These are phyloP conservation scores for Cisticola juncidis DNA, from an alignment of 2,113 vertebrate genomes.

Conservation along the genomic window DNA sequence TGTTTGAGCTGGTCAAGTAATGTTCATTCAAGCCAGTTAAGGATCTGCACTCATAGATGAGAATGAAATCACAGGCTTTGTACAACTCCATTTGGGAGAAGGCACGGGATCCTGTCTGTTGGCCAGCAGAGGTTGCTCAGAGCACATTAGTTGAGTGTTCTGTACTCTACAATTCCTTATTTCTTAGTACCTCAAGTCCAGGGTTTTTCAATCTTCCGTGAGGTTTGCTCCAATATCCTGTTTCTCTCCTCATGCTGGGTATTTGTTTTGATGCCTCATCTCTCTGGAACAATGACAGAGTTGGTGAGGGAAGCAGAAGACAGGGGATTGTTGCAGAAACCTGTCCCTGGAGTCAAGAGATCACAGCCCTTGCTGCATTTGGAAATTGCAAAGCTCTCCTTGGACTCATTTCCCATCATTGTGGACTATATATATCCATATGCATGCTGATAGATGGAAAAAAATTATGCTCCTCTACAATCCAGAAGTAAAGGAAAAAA, in stretches of 20 bases:
- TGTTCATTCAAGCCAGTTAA: neutral
- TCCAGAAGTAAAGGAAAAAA: slow-evolving; percentile 35
- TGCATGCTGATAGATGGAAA: neutral
- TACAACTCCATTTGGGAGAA: neutral
- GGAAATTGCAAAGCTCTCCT: neutral
- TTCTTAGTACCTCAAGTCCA: neutral
- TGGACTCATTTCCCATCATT: slow-evolving; percentile 16
- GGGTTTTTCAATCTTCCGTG: neutral
- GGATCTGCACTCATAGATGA: neutral
- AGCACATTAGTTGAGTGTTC: neutral
- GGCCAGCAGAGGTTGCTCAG: slow-evolving; percentile 59
- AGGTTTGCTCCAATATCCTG: neutral
- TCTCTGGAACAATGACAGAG: neutral
- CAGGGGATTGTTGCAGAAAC: neutral
- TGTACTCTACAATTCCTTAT: neutral
- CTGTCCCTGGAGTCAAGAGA: neutral
- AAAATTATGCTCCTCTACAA: neutral
- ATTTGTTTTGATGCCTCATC: neutral
- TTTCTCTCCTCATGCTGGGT: neutral
- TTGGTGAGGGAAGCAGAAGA: neutral
- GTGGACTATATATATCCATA: slow-evolving; percentile 31
- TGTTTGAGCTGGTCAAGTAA: neutral
- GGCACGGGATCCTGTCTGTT: neutral
- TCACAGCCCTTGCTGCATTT: neutral
- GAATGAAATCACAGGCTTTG: neutral